Evolutionary conservation across 2,113 vertebrate genomes (phyloP).

Genomic region (Speoplatyrhinus poulsoni): DNA sequence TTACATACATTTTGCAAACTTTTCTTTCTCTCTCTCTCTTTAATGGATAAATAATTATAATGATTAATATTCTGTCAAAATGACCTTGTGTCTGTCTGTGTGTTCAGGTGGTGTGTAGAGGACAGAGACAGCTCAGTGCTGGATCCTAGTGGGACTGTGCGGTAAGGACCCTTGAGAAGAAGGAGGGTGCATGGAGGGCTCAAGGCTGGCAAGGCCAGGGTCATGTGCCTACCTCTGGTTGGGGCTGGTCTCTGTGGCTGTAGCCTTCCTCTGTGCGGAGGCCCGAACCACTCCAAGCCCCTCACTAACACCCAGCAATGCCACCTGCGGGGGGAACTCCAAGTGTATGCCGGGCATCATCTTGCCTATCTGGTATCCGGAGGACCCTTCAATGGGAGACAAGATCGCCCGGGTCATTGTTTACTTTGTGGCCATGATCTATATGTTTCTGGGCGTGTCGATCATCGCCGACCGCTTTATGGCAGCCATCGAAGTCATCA

Average conservation of each 20-base stretch:
- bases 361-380: slow-evolving; percentile 98
- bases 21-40: background rate
- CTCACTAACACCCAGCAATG: slow-evolving; percentile 78
- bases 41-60: background rate
- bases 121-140: slow-evolving; percentile 71
- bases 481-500: slow-evolving; percentile 98
- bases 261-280: slow-evolving; percentile 85
- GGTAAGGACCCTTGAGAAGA: slow-evolving; percentile 74
- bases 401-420: slow-evolving; percentile 98
- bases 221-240: slow-evolving; percentile 91
- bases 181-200: slow-evolving; percentile 93
- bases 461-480: slow-evolving; percentile 99
- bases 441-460: slow-evolving; percentile 98
- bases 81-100: slow-evolving; percentile 37
- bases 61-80: background rate
- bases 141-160: slow-evolving; percentile 73
- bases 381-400: slow-evolving; percentile 97
- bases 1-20: background rate
- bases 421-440: slow-evolving; percentile 98
- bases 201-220: slow-evolving; percentile 85
- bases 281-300: slow-evolving; percentile 83
- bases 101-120: slow-evolving; percentile 65
- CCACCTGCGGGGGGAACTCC: slow-evolving; percentile 83
- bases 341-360: slow-evolving; percentile 93
- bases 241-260: slow-evolving; percentile 87